Base-by-base conservation (phyloP, 2,113 vertebrate genomes). In the Bettongia penicillata region DNA sequence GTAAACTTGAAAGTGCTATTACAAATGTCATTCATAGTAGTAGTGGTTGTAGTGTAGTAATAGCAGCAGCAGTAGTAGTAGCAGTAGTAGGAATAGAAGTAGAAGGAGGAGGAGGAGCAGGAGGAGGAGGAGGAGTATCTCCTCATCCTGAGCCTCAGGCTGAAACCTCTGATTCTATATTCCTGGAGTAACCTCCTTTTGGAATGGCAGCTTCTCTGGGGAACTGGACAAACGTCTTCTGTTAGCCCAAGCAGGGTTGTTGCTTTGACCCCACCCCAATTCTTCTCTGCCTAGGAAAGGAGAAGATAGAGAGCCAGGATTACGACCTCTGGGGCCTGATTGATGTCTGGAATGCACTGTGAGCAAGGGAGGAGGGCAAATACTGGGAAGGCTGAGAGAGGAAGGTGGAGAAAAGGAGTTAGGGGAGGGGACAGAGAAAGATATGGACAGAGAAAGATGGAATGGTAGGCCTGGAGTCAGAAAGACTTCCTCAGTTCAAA, bases 311-410 rank as follows among this genome's bases (percentile, higher is more conserved):
- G 37, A 0, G 37, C 12, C 31, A 31, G 68, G 68, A 22, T 43
- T 43, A 3, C 43, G 68, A 23, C 51, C 0, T 94, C 3, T n/a
- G 49, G 91, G 91, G 91, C 11, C 0, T 0, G 3, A 61, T n/a
- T 84, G 43, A 68, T 31, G 47, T 25, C 48, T n/a, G 11, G 37
- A 6, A 8, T 47, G 51, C 26, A 61, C 37, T 51, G 6, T 0
- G 9, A 22, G 0, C 12, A 24, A 43, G 11, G 92, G 95, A 26
- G 57, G 94, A 2, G 0, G 47, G 19, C 49, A 91, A 84, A 49
- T 61, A 14, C 0, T 4, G 2, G 55, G 23, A 84, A 28, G 8
- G 0, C 50, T 22, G 77, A 12, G 37, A 89, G 11, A n/a, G 23
- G 1, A 11, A 26, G 24, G 4, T 0, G 26, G 11, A 14, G 25